A percentile compares a stretch with the other conserved stretches of the same genome.
Evolutionary conservation across 2,113 vertebrate species (phyloP).

Genomic region (Dolichallabes microphthalmus): DNA sequence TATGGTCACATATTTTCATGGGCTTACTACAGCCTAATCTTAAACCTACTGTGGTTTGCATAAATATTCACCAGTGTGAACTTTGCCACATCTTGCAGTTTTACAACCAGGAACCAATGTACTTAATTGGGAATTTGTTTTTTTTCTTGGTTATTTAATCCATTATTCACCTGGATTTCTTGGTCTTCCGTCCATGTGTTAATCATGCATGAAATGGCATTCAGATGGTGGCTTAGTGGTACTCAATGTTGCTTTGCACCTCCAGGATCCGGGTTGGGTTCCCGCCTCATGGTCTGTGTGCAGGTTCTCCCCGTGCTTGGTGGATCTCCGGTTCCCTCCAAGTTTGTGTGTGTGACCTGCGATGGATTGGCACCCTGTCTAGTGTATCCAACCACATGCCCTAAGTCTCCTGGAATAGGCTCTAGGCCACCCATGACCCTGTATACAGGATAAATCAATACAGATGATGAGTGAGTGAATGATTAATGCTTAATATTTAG

Average conservation of each 20-base stretch:
- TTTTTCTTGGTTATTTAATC: background rate
- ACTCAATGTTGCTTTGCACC: no score
- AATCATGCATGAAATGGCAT: background rate
- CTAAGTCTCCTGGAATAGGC: no score
- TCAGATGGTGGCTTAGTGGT: background rate
- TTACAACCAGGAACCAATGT: background rate
- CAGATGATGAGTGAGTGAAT: no score
- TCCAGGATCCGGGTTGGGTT: no score
- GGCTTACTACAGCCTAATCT: background rate
- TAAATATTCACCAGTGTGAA: background rate
- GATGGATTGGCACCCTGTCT: no score
- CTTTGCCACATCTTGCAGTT: background rate
- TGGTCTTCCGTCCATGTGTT: background rate
- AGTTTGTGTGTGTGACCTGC: no score
- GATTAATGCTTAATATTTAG: background rate
- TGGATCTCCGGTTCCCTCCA: no score
- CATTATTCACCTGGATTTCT: background rate
- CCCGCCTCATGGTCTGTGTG: no score
- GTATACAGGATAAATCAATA: no score
- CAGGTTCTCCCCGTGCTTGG: no score
- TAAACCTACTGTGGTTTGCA: background rate
- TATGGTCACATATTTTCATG: background rate
- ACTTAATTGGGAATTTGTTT: background rate
- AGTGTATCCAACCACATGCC: no score
- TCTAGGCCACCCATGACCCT: no score